Evolutionary conservation across 2,797 vertebrate genomes (phyloP), one percentile per base, ranked within the genome.

Genomic region (Amniataba percoides): DNA sequence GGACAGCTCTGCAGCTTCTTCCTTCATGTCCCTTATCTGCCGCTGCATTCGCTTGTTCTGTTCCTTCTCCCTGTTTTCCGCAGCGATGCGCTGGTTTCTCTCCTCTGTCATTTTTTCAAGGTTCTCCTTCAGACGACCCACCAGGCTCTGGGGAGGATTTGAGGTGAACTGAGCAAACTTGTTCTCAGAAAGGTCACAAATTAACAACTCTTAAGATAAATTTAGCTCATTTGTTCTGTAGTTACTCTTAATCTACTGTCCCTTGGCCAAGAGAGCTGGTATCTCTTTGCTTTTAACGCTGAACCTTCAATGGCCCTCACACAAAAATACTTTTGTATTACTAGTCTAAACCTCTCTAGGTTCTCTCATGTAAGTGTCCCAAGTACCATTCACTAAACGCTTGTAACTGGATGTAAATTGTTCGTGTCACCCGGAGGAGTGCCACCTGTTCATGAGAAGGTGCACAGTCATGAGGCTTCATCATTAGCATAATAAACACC

Each of bases 61-160:
- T 51, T 99, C 98, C 78, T 97, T 99, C 92, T 99, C 98, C 19
- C 98, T 91, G 95, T 94, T 97, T 93, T 99, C 98, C 0, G 96
- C 95, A 0, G 95, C 94, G 0, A 88, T 82, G 0, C 94, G 96
- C 78, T 98, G 97, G 85, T 98, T 98, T 48, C 96, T 95, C 87
- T 99, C 98, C 89, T 98, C 98, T 0, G 95, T 96, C 94, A 99
- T 93, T 93, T 99, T 99, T 90, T 99, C 98, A 61, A 99, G 95
- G 93, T 97, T 99, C 88, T 99, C 98, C 92, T 99, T 99, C 86
- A 99, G 95, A 55, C 98, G 95, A 0, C 92, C 90, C 80, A 96
- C 97, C 84, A 99, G 91, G 88, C 94, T 96, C 98, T 93, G 59
- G 25, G 48, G 72, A 67, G 39, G 61, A 49, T 57, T 53, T 2